Evolutionary conservation across 2,888 invertebrate species (phyloP).

Genomic region (Myopa tessellatipennis): DNA sequence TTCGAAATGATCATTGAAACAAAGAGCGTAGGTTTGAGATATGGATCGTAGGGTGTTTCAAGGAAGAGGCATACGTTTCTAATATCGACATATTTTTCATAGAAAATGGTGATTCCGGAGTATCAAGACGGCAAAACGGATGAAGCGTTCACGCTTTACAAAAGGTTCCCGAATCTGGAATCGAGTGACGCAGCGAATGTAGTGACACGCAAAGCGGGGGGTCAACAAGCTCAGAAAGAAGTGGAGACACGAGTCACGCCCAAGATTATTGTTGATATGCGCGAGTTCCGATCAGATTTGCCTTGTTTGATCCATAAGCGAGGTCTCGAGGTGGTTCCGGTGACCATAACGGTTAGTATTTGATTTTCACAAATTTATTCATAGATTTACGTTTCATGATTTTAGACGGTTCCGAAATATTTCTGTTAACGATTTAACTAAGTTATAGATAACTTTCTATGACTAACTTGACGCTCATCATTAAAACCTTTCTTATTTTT

Average conservation of each 20-base stretch:
- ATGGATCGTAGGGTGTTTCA: background rate
- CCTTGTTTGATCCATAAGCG: constrained; percentile 93
- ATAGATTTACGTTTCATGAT: background rate
- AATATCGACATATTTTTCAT: constrained; percentile 44
- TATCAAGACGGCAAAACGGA: constrained; percentile 90
- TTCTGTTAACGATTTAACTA: background rate
- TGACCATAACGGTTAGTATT: constrained; percentile 78
- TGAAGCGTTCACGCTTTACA: constrained; percentile 69
- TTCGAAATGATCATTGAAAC: constrained; percentile 93
- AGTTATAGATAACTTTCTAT: background rate
- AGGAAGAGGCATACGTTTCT: no score
- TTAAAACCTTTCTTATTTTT: background rate
- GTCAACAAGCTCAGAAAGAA: constrained; percentile 76
- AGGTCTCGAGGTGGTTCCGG: constrained; percentile 90
- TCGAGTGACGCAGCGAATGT: constrained; percentile 69
- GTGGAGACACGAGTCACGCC: constrained; percentile 56
- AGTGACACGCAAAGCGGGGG: constrained; percentile 74
- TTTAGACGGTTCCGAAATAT: background rate
- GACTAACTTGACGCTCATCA: background rate
- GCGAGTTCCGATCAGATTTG: constrained; percentile 96
- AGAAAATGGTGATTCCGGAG: constrained; percentile 88
- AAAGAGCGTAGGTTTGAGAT: constrained; percentile 79
- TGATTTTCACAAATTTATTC: background rate
- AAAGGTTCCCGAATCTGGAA: constrained; percentile 56
- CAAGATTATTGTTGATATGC: constrained; percentile 91